Evolutionary conservation across 37 sponge, comb jelly and placozoan species (phyloP), one percentile per base, ranked within the genome.

Genomic region (Eunapius fragilis): DNA sequence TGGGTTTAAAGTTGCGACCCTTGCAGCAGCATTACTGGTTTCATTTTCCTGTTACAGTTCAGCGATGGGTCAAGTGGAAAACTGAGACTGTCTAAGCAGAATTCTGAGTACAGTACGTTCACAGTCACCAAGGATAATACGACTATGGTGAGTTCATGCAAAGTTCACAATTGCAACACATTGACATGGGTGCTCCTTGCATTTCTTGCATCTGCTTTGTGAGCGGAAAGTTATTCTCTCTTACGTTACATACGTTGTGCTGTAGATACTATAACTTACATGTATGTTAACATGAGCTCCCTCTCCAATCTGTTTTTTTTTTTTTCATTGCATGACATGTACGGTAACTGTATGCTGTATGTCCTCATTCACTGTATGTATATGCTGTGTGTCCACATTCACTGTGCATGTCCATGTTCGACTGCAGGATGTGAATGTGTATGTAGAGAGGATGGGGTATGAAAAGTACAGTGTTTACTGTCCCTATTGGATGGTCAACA

Each of bases 401-500:
- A n/a, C n/a, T n/a, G n/a, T n/a, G n/a, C n/a, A n/a, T n/a, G n/a
- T n/a, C n/a, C n/a, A n/a, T 58, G 6, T 67, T 31, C 27, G 32
- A 11, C 4, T 80, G 71, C 27, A 91, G 92, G 84, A 81, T 31
- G 33, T 91, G 71, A 69, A n/a, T 75, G 76, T 87, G 3, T 71
- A 80, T 27, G 85, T 35, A 34, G 91, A 90, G 38, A 83, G 88
- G 17, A 33, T 75, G 14, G 91, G 91, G 22, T 92, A 90, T 14
- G 78, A 86, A 24, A 85, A 82, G 48, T 32, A 92, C 34, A 85
- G 75, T 25, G 24, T 96, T n/a, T 96, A 76, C 84, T 75, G 87
- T 78, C 88, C 97, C 38, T 92, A 92, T 79, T 96, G 97, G 97
- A 84, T 96, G 80, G 74, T 94, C 77, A 96, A 96, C 84, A 96